These are phyloP conservation scores for Adelognathus sp. DNA, from an alignment of 2,888 invertebrate species.

Conservation along the genomic window DNA sequence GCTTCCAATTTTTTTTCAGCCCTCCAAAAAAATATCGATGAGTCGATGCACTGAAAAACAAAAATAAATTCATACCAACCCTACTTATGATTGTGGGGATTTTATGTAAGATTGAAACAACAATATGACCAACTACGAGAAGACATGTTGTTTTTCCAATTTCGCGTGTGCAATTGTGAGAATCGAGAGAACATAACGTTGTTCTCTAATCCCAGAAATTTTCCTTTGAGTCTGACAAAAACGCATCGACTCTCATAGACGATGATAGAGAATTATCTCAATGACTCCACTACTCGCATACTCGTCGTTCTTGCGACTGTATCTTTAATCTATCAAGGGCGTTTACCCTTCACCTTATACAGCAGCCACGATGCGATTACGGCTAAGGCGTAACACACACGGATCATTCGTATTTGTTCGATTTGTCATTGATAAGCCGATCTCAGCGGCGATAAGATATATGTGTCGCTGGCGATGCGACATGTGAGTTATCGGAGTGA, in stretches of 20 bases:
- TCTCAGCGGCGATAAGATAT: neutral
- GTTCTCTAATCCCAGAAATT: too few species aligned
- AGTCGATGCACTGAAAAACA: too few species aligned
- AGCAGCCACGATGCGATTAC: conserved; percentile 11
- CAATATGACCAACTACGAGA: too few species aligned
- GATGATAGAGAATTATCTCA: neutral
- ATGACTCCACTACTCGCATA: neutral
- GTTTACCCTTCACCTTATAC: neutral
- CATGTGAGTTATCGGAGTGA: neutral
- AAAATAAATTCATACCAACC: too few species aligned
- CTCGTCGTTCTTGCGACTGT: neutral
- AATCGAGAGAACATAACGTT: too few species aligned
- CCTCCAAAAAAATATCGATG: too few species aligned
- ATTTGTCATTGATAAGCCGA: neutral
- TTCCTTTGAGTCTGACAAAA: neutral
- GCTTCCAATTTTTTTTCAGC: too few species aligned
- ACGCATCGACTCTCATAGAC: neutral
- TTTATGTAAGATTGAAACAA: too few species aligned
- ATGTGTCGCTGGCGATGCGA: neutral
- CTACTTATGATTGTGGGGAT: too few species aligned
- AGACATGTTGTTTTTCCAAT: too few species aligned
- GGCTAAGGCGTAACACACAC: neutral
- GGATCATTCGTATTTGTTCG: neutral
- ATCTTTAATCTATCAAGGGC: neutral
- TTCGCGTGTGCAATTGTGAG: too few species aligned